Percentiles rank a stretch among this genome's conserved stretches.
Evolutionary conservation across 1,140 invertebrate species (phyloP).

Genomic region (Euwallacea similis): DNA sequence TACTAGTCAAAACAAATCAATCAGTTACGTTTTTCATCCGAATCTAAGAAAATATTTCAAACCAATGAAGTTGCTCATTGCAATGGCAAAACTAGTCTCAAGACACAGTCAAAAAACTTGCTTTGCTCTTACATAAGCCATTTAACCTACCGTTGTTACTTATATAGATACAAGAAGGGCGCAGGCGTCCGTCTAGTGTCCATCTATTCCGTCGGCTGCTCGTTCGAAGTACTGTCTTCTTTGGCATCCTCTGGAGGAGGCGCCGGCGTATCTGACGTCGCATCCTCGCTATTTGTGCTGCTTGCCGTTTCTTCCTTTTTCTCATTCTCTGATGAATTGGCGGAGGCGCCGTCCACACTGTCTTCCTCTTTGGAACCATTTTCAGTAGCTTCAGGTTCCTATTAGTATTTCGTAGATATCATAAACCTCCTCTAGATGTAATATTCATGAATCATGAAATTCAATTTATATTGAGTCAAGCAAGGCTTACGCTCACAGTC

Average conservation of each 20-base stretch:
- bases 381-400: conserved; percentile 49
- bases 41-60: too few species aligned
- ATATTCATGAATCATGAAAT: too few species aligned
- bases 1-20: too few species aligned
- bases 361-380: conserved; percentile 51
- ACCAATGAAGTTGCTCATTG: too few species aligned
- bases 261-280: neutral
- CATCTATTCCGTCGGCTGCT: conserved; percentile 47
- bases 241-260: neutral
- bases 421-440: too few species aligned
- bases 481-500: too few species aligned
- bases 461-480: too few species aligned
- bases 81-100: too few species aligned
- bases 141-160: conserved; percentile 45
- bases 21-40: too few species aligned
- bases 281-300: conserved; percentile 23
- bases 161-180: conserved; percentile 39
- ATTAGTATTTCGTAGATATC: too few species aligned
- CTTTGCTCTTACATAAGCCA: neutral
- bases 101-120: too few species aligned
- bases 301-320: conserved; percentile 44
- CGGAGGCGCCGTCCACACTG: conserved; percentile 40
- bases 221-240: conserved; percentile 29
- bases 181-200: conserved; percentile 9
- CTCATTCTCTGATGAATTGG: conserved; percentile 39